A percentile compares a stretch with the other conserved stretches of the same genome.
These are phyloP conservation scores for Morinoia aosen DNA, from an alignment of 2,888 invertebrate genomes.

Conservation along the genomic window DNA sequence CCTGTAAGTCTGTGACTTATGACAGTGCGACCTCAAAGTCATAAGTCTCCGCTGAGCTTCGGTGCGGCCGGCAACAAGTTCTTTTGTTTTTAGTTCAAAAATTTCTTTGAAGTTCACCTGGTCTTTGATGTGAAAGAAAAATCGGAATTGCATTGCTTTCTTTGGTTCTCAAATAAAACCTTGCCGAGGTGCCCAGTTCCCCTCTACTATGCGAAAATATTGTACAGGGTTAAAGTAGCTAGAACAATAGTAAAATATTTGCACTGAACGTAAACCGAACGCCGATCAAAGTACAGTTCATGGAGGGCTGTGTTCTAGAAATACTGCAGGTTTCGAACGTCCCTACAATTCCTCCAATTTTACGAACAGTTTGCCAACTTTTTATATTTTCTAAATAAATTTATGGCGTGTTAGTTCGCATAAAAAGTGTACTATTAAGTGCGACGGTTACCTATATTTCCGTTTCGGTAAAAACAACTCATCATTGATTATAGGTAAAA, in stretches of 20 bases:
- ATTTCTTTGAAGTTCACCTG: not conserved
- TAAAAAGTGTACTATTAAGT: no score
- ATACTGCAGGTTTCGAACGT: not conserved
- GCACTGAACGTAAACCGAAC: not conserved
- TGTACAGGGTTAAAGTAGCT: not conserved
- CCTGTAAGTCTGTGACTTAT: not conserved
- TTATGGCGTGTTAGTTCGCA: no score
- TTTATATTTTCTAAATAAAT: not conserved
- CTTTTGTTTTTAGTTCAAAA: not conserved
- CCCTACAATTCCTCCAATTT: not conserved
- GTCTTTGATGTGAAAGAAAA: not conserved
- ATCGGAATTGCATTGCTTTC: not conserved
- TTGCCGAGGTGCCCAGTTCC: not conserved
- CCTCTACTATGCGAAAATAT: not conserved
- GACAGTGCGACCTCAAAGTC: not conserved
- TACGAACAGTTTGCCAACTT: not conserved
- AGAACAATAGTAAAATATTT: not conserved
- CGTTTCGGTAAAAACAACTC: not conserved
- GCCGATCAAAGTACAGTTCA: not conserved
- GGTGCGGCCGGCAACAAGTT: not conserved
- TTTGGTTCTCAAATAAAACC: not conserved
- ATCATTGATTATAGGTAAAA: not conserved
- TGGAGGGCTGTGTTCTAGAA: not conserved
- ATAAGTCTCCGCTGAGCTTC: not conserved
- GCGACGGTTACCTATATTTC: not conserved